Evolutionary conservation across 2,888 invertebrate species (phyloP), one percentile per base, ranked within the genome.

Genomic region (Diaprepes abbreviatus): DNA sequence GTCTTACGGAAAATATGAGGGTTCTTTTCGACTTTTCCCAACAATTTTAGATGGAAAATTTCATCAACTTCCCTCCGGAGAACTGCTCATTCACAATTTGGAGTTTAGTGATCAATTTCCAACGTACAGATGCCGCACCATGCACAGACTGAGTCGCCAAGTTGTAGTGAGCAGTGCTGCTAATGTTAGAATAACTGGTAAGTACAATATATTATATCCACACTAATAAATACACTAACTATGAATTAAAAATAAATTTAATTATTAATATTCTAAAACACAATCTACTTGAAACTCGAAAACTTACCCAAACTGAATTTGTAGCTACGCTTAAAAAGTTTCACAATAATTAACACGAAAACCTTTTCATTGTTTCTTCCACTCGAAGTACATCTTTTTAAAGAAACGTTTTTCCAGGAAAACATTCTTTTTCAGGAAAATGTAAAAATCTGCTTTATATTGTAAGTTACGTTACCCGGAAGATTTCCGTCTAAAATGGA

Each of bases 61-160:
- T 83, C 91, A 92, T 84, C 88, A 92, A 78, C 85, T 92, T 78
- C 91, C 91, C 74, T 90, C 90, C 66, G 92, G 92, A 69, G 92
- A 92, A 82, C 87, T 92, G 75, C 86, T 92, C 77, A 89, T 92
- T 74, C 91, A 92, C 85, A 90, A 91, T 82, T 85, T 92, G 78
- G 91, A 92, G 81, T 90, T 90, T 83, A 90, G 88, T 83, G 92
- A 92, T 83, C 91, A 91, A 82, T 90, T 90, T 83, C 89, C 89
- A 70, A 87, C 89, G 67, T 92, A 91, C 83, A 88, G 91, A 78
- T 92, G 92, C 81, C 87, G 90, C 75, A 91, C 91, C 75, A 90
- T 91, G 88, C 91, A 92, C 83, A 87, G 90, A 70, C 87, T 92
- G 66, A 92, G 92, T 78, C 87, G 90, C 79, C 90, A 91, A 83